Evolutionary conservation across 2,888 invertebrate genomes (phyloP), one percentile per base, ranked within the genome.

Genomic region (Luperina testacea): DNA sequence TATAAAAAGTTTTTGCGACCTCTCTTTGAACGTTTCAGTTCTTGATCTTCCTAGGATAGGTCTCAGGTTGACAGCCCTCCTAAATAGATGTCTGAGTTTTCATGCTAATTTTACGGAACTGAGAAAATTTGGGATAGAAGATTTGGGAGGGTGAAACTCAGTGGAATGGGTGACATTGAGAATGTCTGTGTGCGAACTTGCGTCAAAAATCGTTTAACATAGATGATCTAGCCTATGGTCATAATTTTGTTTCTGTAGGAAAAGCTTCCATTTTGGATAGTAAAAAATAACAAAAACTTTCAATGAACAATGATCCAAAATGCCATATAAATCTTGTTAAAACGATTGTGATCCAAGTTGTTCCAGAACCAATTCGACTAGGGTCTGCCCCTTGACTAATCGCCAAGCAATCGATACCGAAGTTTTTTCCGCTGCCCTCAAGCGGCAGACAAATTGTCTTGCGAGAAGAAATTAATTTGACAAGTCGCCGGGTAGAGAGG

Each of bases 391-490:
- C 87, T 86, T 90, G 90, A 95, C 94, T 95, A 95, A 96, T 96
- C 94, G 95, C 90, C 91, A 80, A 91, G 92, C 95, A 94, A 95
- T 95, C 96, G 95, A 96, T 94, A 93, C 92, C 87, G 89, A 90
- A 92, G 94, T 92, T 95, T 97, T 97, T 96, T 96, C 95, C 92
- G 90, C 88, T 90, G 89, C 93, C 94, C 94, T 90, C 91, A 90
- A 92, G 92, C 94, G 90, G 87, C 93, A 95, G 96, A 96, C 96
- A 96, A 96, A 96, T 97, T 94, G 96, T 96, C 96, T 96, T 95
- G 94, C 94, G 93, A 95, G 95, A 94, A 95, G 94, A 96, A 96
- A 97, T 97, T 97, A 97, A 97, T 97, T 97, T 97, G 97, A 96
- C 96, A 96, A 96, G 95, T 95, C 92, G 91, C 91, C 91, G 88